Evolutionary conservation across 1,140 invertebrate species (phyloP), one percentile per base, ranked within the genome.

Genomic region (Thaumetopoea pityocampa): DNA sequence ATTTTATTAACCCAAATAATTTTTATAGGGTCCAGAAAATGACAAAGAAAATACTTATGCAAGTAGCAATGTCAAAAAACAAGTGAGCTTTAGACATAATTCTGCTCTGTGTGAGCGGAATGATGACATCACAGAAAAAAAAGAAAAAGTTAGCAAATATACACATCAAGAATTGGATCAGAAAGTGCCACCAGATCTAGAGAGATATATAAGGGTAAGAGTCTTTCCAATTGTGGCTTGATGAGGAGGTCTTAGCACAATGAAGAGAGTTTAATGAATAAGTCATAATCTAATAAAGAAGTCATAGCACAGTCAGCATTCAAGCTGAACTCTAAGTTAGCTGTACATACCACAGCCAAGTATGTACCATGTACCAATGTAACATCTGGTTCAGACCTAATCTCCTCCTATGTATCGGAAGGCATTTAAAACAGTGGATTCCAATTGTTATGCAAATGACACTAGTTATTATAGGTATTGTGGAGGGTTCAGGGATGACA

Each of bases 191-290:
- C 50, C 76, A 3, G 69, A 62, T 37, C 51, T 80, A 51, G 76
- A 80, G 40, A 68, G 71, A 65, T 80, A 80, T 49, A 80, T 80
- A 33, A 55, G 76, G 63, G 76, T 80, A 34, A 62, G 72, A 72
- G 6, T n/a, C 5, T 34, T 18, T 9, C 5, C 20, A 12, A 4
- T 33, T n/a, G n/a, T n/a, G n/a, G n/a, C 2, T 2, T 5, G 2
- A 1, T 27, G 14, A 6, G 10, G 1, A 14, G 11, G 3, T 14
- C 24, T 14, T 28, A 23, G 9, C n/a, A 2, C 0, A 23, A 23
- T 8, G 20, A 9, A 7, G 7, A 23, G 9, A 5, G 20, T 9
- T 9, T 23, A 7, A 6, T 23, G 7, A 23, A 8, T 23, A 23
- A 8, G n/a, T 8, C 7, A 23, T 9, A 9, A 23, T 23, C 9